Evolutionary conservation across 2,113 vertebrate genomes (phyloP).

Genomic region (Brachyhypopomus gauderio): DNA sequence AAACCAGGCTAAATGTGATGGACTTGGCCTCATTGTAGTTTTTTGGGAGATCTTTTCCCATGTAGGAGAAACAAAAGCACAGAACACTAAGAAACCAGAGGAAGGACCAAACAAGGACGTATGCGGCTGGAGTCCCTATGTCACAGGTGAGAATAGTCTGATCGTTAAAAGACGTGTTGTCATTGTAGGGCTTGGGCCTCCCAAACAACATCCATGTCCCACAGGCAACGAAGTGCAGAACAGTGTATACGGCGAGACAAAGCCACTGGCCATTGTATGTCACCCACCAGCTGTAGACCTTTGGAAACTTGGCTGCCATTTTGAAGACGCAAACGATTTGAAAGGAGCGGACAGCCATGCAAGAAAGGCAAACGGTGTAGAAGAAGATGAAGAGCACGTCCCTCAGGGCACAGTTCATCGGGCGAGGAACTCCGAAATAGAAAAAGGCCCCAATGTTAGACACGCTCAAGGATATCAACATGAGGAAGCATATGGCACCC

Average conservation of each 20-base stretch:
- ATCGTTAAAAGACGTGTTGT: slow-evolving; percentile 57
- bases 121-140: not conserved
- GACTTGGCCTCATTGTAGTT: slow-evolving; percentile 88
- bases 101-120: slow-evolving; percentile 43
- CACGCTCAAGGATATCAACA: slow-evolving; percentile 75
- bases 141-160: slow-evolving; percentile 75
- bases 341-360: slow-evolving; percentile 80
- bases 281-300: slow-evolving; percentile 73
- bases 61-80: slow-evolving; percentile 83
- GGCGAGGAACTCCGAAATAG: slow-evolving; percentile 76
- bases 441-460: slow-evolving; percentile 75
- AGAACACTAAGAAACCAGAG: slow-evolving; percentile 64
- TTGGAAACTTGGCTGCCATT: slow-evolving; percentile 75
- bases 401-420: slow-evolving; percentile 68
- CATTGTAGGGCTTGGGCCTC: slow-evolving; percentile 65
- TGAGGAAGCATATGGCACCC: slow-evolving; percentile 80
- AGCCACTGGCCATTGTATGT: slow-evolving; percentile 73
- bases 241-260: slow-evolving; percentile 66
- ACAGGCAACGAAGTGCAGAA: slow-evolving; percentile 67
- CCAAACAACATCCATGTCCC: slow-evolving; percentile 40
- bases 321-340: slow-evolving; percentile 87
- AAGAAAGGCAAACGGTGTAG: slow-evolving; percentile 78
- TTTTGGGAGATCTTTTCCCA: slow-evolving; percentile 86
- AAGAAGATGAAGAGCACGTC: slow-evolving; percentile 70
- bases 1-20: slow-evolving; percentile 82